Evolutionary conservation across 2,888 invertebrate genomes (phyloP), one percentile per base, ranked within the genome.

Genomic region (Linnaemya vulpina): DNA sequence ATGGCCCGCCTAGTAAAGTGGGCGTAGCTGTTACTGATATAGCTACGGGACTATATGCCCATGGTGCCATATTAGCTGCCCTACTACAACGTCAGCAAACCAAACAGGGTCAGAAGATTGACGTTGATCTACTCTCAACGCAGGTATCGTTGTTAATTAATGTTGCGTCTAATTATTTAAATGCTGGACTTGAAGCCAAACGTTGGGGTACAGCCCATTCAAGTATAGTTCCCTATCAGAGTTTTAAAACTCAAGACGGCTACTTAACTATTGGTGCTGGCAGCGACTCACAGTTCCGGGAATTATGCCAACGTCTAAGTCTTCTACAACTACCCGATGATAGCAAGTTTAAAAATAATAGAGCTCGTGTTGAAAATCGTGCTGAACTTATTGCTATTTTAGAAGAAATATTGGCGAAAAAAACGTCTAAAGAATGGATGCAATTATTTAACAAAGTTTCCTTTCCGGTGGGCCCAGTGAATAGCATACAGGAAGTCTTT

Each of bases 11-110:
- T 0, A 96, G 96, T 85, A 98, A 98, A 93, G 95, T 96, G 15
- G 99, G 98, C 13, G 97, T 98, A 0, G 98, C 99, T 0, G 94
- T 98, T 88, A 98, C 98, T 0, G 99, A 99, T 92, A 89, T 99
- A n/a, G 95, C 98, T 0, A 98, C 99, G 0, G 99, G 99, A 0
- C 93, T 99, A 3, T 98, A 97, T 91, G 98, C 98, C 0, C 97
- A 98, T 91, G 98, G 98, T 17, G 98, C 99, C 0, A 98, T 99
- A 85, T 94, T 98, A 93, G 97, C 98, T 0, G 98, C 98, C 0
- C 92, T 99, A 7, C 92, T 97, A 83, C 95, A 97, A 89, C 93
- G 97, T 71, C 92, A 94, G 10, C 94, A 94, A 88, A 97, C 97
- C 0, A 96, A 97, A 0, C 92, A 92, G 86, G 99, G 99, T 0